These are phyloP conservation scores for Lithophane ornitopus DNA, from an alignment of 2,888 invertebrate species.

Conservation along the genomic window DNA sequence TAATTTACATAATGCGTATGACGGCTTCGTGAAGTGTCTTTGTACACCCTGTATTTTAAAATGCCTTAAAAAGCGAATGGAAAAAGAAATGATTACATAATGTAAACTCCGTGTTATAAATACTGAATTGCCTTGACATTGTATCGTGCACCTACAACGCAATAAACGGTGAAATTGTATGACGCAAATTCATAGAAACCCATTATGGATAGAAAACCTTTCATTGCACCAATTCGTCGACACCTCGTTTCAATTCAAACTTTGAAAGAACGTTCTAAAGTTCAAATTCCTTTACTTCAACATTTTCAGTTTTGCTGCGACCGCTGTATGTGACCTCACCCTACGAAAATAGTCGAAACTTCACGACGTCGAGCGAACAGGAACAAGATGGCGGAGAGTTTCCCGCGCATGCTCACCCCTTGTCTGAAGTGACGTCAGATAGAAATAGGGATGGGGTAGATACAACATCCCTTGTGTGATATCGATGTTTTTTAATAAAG, in stretches of 20 bases:
- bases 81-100: conserved; percentile 17
- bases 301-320: conserved; percentile 36
- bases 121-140: conserved; percentile 40
- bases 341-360: conserved; percentile 70
- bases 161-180: conserved; percentile 54
- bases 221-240: conserved; percentile 61
- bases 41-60: not conserved
- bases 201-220: conserved; percentile 50
- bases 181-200: conserved; percentile 65
- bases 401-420: conserved; percentile 84
- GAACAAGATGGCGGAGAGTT: conserved; percentile 79
- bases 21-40: not conserved
- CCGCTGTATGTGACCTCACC: conserved; percentile 63
- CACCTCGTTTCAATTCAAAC: conserved; percentile 11
- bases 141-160: conserved; percentile 36
- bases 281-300: conserved; percentile 23
- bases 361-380: conserved; percentile 71
- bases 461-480: conserved; percentile 60
- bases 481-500: conserved; percentile 63
- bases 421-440: conserved; percentile 79
- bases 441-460: conserved; percentile 72
- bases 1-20: not conserved
- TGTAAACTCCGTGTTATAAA: not conserved
- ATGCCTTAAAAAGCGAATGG: not conserved
- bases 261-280: not conserved